Percentiles rank a stretch among this genome's conserved stretches.
phyloP scores from a whole-genome alignment of 1,140 invertebrate genomes.

The Neocloeon triangulifer region DNA sequence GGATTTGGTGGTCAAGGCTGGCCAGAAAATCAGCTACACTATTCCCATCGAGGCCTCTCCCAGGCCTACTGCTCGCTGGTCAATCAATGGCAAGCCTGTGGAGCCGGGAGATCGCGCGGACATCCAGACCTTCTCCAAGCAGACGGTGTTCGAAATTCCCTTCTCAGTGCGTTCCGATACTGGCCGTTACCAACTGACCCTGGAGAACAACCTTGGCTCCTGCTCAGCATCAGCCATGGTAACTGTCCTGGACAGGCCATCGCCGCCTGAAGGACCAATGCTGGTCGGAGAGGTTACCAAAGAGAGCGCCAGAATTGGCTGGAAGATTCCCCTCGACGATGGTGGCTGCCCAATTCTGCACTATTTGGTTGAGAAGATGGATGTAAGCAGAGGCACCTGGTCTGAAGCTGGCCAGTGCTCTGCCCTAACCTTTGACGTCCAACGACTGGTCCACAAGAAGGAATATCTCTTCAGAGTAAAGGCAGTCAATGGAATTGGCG shows the following conservation, averaged over 20 bases:
- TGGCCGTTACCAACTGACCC: slow-evolving; percentile 60
- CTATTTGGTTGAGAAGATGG: slow-evolving; percentile 95
- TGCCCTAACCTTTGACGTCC: slow-evolving; percentile 59
- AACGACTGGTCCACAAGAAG: slow-evolving; percentile 72
- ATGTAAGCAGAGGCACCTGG: slow-evolving; percentile 84
- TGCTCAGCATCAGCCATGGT: slow-evolving; percentile 64
- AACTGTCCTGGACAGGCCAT: slow-evolving; percentile 65
- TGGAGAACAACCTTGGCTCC: slow-evolving; percentile 65
- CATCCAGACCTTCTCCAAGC: slow-evolving; percentile 43
- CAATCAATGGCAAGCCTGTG: slow-evolving; percentile 57
- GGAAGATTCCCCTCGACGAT: slow-evolving; percentile 66
- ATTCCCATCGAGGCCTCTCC: slow-evolving; percentile 73
- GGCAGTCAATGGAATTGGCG: slow-evolving; percentile 85
- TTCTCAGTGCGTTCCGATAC: slow-evolving; percentile 58
- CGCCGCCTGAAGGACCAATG: slow-evolving; percentile 65
- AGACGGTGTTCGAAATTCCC: slow-evolving; percentile 68
- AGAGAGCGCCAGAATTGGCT: slow-evolving; percentile 65
- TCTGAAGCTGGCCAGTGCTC: slow-evolving; percentile 76
- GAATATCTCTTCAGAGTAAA: slow-evolving; percentile 80
- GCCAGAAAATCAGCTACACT: slow-evolving; percentile 69
- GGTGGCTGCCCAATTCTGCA: slow-evolving; percentile 87
- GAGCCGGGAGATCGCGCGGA: slow-evolving; percentile 37
- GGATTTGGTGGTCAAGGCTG: slow-evolving; percentile 73
- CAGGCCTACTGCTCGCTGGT: slow-evolving; percentile 69
- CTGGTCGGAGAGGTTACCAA: slow-evolving; percentile 68